These are phyloP conservation scores for Canis aureus DNA, from an alignment of 2,113 vertebrate species.

Conservation along the genomic window DNA sequence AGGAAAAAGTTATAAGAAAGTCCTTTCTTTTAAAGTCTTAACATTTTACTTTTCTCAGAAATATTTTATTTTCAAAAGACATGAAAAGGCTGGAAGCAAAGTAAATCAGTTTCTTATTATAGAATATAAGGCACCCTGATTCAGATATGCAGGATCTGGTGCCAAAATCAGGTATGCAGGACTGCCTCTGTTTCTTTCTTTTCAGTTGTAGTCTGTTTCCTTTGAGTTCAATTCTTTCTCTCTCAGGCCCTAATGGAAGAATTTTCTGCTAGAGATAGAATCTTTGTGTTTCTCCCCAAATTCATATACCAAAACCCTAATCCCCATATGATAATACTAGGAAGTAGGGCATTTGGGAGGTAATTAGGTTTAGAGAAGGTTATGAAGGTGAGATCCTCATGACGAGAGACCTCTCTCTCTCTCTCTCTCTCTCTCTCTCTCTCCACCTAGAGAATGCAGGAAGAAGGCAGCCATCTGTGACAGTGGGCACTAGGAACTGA, in stretches of 20 bases:
- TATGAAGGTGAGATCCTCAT: background rate
- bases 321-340: background rate
- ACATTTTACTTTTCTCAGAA: background rate
- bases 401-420: background rate
- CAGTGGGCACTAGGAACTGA: background rate
- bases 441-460: background rate
- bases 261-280: background rate
- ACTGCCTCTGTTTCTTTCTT: background rate
- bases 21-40: background rate
- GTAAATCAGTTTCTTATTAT: background rate
- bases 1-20: background rate
- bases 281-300: background rate
- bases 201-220: background rate
- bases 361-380: background rate
- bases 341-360: background rate
- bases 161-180: background rate
- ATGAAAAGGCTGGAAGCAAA: background rate
- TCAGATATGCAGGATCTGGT: background rate
- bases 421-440: background rate
- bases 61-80: conserved; percentile 12
- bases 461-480: background rate
- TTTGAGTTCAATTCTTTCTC: background rate
- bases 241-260: background rate
- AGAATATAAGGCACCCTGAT: background rate
- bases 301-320: background rate